Evolutionary conservation across 2,797 vertebrate genomes (phyloP).

Genomic region (Propithecus perrieri): DNA sequence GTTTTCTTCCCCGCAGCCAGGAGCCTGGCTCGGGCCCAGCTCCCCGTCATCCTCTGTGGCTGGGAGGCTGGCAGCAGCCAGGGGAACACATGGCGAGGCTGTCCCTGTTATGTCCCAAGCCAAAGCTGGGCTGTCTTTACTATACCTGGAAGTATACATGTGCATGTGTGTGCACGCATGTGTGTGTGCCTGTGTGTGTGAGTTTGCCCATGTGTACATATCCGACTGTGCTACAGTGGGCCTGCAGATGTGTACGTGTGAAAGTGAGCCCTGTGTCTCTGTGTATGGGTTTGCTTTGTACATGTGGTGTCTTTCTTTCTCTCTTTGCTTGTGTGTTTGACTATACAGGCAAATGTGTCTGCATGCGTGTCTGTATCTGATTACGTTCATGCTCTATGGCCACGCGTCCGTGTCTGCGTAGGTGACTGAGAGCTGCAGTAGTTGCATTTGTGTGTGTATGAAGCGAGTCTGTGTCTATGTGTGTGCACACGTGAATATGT

Average conservation of each 20-base stretch:
- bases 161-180: neutral
- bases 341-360: neutral
- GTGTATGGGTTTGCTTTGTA: neutral
- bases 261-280: neutral
- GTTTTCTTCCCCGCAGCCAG: neutral
- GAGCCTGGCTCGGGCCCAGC: neutral
- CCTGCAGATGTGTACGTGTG: neutral
- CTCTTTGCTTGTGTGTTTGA: neutral
- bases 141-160: neutral
- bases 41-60: neutral
- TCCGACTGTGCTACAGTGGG: neutral
- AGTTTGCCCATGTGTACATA: neutral
- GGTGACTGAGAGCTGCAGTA: neutral
- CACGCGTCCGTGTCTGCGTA: rapidly evolving
- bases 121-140: neutral
- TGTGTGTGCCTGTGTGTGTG: too few species aligned
- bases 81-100: rapidly evolving
- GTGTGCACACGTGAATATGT: neutral
- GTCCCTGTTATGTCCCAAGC: neutral
- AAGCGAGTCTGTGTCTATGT: neutral
- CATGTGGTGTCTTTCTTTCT: neutral
- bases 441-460: neutral
- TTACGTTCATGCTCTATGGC: neutral
- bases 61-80: neutral
- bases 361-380: neutral